Evolutionary conservation across 2,113 vertebrate species (phyloP).

Genomic region (Circaetus cinerascens): DNA sequence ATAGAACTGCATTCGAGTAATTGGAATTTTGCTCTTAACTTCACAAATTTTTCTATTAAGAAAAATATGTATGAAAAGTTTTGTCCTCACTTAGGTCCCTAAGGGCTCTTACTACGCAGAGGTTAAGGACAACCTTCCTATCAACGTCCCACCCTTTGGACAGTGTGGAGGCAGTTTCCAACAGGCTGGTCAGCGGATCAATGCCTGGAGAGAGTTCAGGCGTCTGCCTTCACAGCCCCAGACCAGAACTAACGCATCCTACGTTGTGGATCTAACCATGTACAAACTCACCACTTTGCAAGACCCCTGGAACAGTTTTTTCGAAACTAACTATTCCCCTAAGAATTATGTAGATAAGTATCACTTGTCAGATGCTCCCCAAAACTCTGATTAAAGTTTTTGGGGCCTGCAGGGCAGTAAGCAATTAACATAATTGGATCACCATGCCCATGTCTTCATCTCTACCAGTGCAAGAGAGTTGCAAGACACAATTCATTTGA

Average conservation of each 20-base stretch:
- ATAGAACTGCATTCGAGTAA: fast-evolving
- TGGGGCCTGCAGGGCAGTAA: not conserved
- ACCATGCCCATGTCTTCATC: fast-evolving
- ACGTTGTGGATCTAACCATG: fast-evolving
- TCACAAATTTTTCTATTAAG: too few species aligned
- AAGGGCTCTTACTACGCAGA: not conserved
- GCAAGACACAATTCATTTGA: not conserved
- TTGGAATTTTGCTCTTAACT: not conserved
- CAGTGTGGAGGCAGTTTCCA: fast-evolving
- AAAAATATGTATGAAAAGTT: fast-evolving
- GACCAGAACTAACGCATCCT: not conserved
- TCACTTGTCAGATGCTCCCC: not conserved
- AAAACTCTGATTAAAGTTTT: fast-evolving
- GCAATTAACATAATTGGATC: fast-evolving
- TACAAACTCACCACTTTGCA: fast-evolving
- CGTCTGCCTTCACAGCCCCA: fast-evolving
- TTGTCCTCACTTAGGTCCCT: fast-evolving
- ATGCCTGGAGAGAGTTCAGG: fast-evolving
- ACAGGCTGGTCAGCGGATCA: not conserved
- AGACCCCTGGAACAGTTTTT: not conserved
- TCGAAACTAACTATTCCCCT: not conserved
- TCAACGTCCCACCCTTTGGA: fast-evolving
- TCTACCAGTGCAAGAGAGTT: fast-evolving
- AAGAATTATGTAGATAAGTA: fast-evolving
- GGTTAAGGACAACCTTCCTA: not conserved